These are phyloP conservation scores for Drosophila lacicola DNA, from an alignment of 2,888 invertebrate species.

Conservation along the genomic window DNA sequence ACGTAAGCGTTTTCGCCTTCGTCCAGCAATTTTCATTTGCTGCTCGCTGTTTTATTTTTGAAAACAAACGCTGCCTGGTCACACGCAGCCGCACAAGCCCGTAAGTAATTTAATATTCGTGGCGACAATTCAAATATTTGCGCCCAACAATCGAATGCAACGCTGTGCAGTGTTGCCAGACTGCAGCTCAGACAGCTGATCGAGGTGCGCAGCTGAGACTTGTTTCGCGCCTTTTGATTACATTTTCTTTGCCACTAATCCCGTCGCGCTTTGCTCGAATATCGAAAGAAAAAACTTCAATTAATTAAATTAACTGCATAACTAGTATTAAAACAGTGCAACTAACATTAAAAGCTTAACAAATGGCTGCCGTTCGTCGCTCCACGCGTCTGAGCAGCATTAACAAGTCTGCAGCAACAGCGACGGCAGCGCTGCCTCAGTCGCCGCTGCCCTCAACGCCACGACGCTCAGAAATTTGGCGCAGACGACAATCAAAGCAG, in stretches of 20 bases:
- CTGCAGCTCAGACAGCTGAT: conserved; percentile 55
- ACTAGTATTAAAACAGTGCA: conserved; percentile 12
- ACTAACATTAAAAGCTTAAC: conserved; percentile 17
- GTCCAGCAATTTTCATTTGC: conserved; percentile 60
- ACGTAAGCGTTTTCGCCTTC: conserved; percentile 75
- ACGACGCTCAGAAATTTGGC: conserved; percentile 72
- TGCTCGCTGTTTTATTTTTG: conserved; percentile 65
- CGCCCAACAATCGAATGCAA: conserved; percentile 42
- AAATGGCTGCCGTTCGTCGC: conserved; percentile 82
- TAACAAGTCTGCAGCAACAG: conserved; percentile 49
- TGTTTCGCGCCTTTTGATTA: conserved; percentile 64
- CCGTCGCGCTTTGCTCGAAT: conserved; percentile 5
- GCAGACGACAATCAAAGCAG: conserved; percentile 62
- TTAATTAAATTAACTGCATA: conserved; percentile 9
- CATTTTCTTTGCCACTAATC: conserved; percentile 31
- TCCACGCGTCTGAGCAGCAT: conserved; percentile 82
- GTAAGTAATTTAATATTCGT: conserved; percentile 76
- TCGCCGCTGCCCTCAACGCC: conserved; percentile 50
- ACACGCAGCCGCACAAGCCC: conserved; percentile 54
- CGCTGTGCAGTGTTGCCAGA: conserved; percentile 59
- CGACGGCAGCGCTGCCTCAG: conserved; percentile 54
- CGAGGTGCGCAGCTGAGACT: conserved; percentile 41
- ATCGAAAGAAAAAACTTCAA: not conserved
- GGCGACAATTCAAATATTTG: conserved; percentile 49
- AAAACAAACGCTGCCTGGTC: conserved; percentile 43